Conservation (phyloP, 2,888 invertebrate species). For the Drosophila lacicola region DNA sequence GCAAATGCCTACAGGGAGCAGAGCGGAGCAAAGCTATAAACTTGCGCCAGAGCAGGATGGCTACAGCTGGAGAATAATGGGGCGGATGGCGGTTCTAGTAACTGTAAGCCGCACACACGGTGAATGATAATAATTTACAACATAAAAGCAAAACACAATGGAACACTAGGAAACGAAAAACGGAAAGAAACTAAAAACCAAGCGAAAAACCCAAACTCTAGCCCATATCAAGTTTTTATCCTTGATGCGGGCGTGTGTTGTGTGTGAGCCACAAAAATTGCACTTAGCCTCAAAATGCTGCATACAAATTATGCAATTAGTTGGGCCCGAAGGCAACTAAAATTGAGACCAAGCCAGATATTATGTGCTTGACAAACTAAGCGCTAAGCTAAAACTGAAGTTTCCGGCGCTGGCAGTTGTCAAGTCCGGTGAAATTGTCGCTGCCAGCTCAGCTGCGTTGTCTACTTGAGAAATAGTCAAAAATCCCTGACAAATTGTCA, state of each 20-base stretch:
- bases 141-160: slow-evolving; percentile 66
- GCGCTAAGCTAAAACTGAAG: slow-evolving; percentile 42
- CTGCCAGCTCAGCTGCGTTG: slow-evolving; percentile 42
- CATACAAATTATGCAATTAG: slow-evolving; percentile 85
- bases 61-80: slow-evolving; percentile 34
- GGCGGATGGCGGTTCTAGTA: slow-evolving; percentile 9
- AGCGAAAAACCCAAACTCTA: slow-evolving; percentile 13
- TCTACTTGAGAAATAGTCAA: slow-evolving; percentile 46
- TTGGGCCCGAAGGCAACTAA: slow-evolving; percentile 28
- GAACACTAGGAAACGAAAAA: slow-evolving; percentile 23
- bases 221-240: slow-evolving; percentile 55
- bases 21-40: slow-evolving; percentile 46
- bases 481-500: slow-evolving; percentile 74
- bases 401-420: slow-evolving; percentile 48
- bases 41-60: slow-evolving; percentile 31
- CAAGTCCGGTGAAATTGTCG: slow-evolving; percentile 43
- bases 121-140: slow-evolving; percentile 75
- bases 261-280: slow-evolving; percentile 44
- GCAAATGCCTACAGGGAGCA: slow-evolving; percentile 22
- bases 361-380: slow-evolving; percentile 48
- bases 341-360: slow-evolving; percentile 41
- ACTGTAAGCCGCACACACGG: slow-evolving; percentile 31
- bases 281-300: slow-evolving; percentile 71
- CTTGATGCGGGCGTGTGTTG: slow-evolving; percentile 32
- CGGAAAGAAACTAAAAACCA: slow-evolving; percentile 34